These are phyloP conservation scores for Latrodectus hesperus DNA, from an alignment of 2,888 invertebrate genomes.

Conservation along the genomic window DNA sequence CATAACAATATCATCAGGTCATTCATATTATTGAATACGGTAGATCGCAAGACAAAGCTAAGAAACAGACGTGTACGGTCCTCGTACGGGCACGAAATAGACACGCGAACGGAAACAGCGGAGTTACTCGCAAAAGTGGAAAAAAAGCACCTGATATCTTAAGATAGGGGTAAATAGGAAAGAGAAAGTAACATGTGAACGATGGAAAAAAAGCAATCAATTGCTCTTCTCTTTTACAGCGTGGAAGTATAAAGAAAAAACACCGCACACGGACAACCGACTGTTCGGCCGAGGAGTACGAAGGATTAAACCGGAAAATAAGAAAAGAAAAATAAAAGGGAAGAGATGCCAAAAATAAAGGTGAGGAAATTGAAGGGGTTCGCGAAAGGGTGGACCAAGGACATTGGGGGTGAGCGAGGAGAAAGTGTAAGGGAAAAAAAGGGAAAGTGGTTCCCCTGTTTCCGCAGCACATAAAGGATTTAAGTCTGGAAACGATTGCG, in stretches of 20 bases:
- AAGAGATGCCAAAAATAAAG: conserved; percentile 18
- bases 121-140: background rate
- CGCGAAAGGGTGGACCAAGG: background rate
- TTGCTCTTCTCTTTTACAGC: background rate
- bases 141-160: background rate
- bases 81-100: background rate
- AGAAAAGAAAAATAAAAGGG: background rate
- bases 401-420: background rate
- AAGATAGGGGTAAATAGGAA: background rate
- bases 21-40: too few species aligned
- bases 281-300: conserved; percentile 4
- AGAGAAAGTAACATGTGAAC: background rate
- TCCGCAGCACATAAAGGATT: conserved; percentile 25
- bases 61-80: too few species aligned
- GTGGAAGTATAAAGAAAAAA: background rate
- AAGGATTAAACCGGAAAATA: conserved; percentile 47
- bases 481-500: conserved; percentile 7
- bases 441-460: conserved; percentile 35
- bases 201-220: background rate
- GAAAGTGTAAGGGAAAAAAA: conserved; percentile 26
- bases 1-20: too few species aligned
- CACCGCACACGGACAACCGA: background rate
- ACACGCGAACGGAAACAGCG: conserved; percentile 1
- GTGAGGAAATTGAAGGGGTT: conserved; percentile 9
- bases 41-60: too few species aligned